A percentile compares a stretch with the other conserved stretches of the same genome.
Evolutionary conservation across 2,113 vertebrate genomes (phyloP).

Genomic region (Dipodomys merriami): DNA sequence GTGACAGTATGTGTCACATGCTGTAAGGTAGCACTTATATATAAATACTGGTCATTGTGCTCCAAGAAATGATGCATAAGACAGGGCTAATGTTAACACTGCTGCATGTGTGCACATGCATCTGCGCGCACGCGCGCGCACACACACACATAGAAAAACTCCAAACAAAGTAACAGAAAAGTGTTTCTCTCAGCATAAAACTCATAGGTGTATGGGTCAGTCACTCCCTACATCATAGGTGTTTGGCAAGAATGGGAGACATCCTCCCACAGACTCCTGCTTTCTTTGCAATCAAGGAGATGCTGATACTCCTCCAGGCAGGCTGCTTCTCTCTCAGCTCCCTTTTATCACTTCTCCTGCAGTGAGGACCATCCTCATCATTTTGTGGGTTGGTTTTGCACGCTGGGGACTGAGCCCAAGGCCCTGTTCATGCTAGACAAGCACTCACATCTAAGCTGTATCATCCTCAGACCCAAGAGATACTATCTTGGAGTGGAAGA

Average conservation of each 20-base stretch:
- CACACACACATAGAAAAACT: neutral
- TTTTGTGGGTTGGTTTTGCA: neutral
- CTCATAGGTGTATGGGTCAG: neutral
- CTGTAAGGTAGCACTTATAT: neutral
- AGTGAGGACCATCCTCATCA: neutral
- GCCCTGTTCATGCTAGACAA: neutral
- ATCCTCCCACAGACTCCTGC: neutral
- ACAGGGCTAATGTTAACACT: neutral
- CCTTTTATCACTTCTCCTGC: neutral
- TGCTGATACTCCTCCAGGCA: neutral
- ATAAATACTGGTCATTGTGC: neutral
- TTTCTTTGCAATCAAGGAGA: neutral
- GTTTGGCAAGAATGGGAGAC: slow-evolving; percentile 13
- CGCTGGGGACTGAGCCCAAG: neutral
- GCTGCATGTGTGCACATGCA: too few relatives aligned
- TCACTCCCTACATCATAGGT: neutral
- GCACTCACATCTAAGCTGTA: neutral
- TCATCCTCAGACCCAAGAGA: neutral
- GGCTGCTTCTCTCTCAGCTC: neutral
- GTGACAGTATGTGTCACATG: neutral
- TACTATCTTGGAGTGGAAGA: neutral
- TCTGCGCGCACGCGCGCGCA: too few relatives aligned
- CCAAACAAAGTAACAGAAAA: slow-evolving; percentile 18
- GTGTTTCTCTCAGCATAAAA: slow-evolving; percentile 37
- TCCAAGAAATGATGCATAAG: slow-evolving; percentile 13